These are phyloP conservation scores for Aplysia californica DNA, from an alignment of 1,140 invertebrate species.

Conservation along the genomic window DNA sequence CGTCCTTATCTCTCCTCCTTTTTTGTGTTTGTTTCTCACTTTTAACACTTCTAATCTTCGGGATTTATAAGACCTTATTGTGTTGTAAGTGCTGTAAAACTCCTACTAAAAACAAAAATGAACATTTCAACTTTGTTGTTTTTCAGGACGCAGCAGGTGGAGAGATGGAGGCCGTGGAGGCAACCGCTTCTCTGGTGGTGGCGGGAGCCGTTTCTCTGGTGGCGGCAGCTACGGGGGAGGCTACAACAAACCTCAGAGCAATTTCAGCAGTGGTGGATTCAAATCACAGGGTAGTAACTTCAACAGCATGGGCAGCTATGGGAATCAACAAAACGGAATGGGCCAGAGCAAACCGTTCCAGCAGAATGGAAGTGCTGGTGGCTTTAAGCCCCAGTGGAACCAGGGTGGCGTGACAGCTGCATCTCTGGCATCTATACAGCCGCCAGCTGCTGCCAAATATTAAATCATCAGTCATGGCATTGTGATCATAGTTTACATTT, in stretches of 20 bases:
- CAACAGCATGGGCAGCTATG: neutral
- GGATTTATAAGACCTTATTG: too few species aligned
- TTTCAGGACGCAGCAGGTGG: slow-evolving; percentile 33
- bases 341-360: neutral
- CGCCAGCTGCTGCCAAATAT: neutral
- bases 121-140: too few species aligned
- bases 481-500: too few species aligned
- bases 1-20: too few species aligned
- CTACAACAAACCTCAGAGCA: neutral
- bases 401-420: slow-evolving; percentile 2
- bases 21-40: too few species aligned
- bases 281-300: neutral
- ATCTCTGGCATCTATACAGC: neutral
- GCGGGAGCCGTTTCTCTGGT: neutral
- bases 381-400: slow-evolving; percentile 9
- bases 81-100: too few species aligned
- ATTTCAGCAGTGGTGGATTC: slow-evolving; percentile 5
- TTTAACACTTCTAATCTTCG: too few species aligned
- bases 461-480: too few species aligned
- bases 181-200: neutral
- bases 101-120: too few species aligned
- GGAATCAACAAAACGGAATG: neutral
- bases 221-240: neutral
- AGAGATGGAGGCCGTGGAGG: slow-evolving; percentile 8
- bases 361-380: neutral